Percentiles rank a stretch among this genome's conserved stretches.
phyloP scores from a whole-genome alignment of 2,113 vertebrate genomes.

The Calyptomena viridis region DNA sequence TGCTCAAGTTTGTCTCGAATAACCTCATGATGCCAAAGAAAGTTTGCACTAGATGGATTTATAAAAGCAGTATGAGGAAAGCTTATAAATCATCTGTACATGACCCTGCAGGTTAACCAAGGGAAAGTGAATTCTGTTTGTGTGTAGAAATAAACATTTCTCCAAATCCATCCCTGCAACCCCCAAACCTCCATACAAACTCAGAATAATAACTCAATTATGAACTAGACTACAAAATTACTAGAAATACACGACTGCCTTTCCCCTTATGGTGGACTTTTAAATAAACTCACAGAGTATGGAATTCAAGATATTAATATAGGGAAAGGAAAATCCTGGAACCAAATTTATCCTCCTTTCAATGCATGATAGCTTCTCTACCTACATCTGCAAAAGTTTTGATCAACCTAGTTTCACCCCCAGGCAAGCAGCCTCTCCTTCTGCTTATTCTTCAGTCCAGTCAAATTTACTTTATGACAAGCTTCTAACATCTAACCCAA shows the following conservation, averaged over 20 bases:
- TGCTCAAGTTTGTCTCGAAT: conserved; percentile 54
- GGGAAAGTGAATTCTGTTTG: conserved; percentile 17
- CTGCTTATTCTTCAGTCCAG: background rate
- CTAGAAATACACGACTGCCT: background rate
- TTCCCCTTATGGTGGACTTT: background rate
- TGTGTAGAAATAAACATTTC: background rate
- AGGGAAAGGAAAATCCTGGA: background rate
- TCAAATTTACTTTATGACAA: background rate
- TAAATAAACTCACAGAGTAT: background rate
- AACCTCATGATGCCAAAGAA: conserved; percentile 51
- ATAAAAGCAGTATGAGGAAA: conserved; percentile 20
- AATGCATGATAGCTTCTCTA: background rate
- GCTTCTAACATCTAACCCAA: background rate
- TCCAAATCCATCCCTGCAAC: background rate
- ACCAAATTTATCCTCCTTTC: background rate
- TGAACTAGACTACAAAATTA: background rate
- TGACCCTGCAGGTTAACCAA: conserved; percentile 39
- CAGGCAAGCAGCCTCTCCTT: background rate
- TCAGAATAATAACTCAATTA: conserved; percentile 26
- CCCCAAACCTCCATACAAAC: conserved; percentile 1
- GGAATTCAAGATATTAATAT: background rate
- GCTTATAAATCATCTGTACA: conserved; percentile 42
- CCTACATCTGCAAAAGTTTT: background rate
- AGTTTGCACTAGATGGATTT: conserved; percentile 53
- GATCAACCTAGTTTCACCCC: background rate